Conservation (phyloP, 2,113 vertebrate species). For the Crotophaga sulcirostris region DNA sequence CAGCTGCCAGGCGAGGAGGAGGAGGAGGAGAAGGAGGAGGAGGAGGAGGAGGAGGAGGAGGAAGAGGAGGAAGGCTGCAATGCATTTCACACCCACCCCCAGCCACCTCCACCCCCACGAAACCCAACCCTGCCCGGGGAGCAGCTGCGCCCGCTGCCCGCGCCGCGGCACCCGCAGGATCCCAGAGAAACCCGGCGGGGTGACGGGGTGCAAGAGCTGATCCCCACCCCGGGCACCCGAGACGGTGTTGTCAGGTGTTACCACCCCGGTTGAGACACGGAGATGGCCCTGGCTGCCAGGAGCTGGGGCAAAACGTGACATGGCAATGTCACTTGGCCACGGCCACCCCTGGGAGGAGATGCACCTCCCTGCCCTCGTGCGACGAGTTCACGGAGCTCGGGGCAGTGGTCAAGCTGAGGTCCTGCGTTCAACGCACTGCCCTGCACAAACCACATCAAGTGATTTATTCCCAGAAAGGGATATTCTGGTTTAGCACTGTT, state of each 20-base stretch:
- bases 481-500: background rate
- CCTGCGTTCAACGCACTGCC: background rate
- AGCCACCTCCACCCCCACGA: background rate
- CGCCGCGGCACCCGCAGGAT: background rate
- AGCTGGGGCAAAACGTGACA: background rate
- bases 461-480: background rate
- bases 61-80: conserved; percentile 33
- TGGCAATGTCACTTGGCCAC: background rate
- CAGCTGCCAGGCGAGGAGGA: background rate
- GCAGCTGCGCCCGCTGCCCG: conserved; percentile 28
- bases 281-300: background rate
- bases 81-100: conserved; percentile 47
- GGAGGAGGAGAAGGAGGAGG: too few species aligned
- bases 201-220: background rate
- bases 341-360: background rate
- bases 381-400: rapidly evolving
- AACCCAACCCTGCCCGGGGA: conserved; percentile 48
- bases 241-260: background rate
- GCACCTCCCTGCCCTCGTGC: background rate
- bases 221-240: background rate
- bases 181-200: background rate
- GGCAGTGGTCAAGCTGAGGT: background rate
- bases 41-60: background rate
- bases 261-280: rapidly evolving
- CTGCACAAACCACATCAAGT: rapidly evolving